Conservation (phyloP, 1,140 invertebrate genomes). For the Nebria ingens region DNA sequence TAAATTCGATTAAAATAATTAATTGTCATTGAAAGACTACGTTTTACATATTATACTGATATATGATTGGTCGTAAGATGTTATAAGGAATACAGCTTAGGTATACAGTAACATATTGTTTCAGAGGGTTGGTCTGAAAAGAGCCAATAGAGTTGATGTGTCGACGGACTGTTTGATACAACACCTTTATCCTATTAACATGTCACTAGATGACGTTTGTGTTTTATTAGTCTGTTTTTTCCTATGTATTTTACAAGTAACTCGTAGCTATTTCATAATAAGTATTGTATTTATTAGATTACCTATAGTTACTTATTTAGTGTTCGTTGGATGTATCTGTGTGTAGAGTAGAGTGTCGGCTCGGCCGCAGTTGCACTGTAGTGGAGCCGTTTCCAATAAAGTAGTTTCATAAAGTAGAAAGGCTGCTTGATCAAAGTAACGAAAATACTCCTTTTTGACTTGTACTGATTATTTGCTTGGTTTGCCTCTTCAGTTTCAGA, state of each 20-base stretch:
- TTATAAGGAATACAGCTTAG: conserved; percentile 23
- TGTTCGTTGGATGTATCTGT: conserved; percentile 37
- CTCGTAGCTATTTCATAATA: conserved; percentile 25
- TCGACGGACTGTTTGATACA: conserved; percentile 6
- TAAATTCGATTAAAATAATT: too few relatives aligned
- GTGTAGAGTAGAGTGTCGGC: conserved; percentile 32
- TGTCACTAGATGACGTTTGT: conserved; percentile 20
- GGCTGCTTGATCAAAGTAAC: conserved; percentile 31
- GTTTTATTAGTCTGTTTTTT: conserved; percentile 28
- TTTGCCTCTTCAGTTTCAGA: conserved; percentile 3
- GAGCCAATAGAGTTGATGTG: conserved; percentile 3
- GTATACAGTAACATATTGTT: conserved; percentile 23
- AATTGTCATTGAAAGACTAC: too few relatives aligned
- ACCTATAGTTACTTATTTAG: conserved; percentile 30
- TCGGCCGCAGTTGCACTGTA: conserved; percentile 33
- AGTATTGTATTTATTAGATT: conserved; percentile 31
- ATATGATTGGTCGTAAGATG: background rate
- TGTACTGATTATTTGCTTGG: conserved; percentile 7
- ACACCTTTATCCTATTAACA: conserved; percentile 13
- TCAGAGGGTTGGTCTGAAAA: conserved; percentile 25
- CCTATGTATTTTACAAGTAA: conserved; percentile 30
- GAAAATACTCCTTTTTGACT: conserved; percentile 6
- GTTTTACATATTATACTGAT: too few relatives aligned
- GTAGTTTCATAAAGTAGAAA: conserved; percentile 37
- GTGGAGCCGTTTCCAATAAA: conserved; percentile 37